A percentile compares a stretch with the other conserved stretches of the same genome.
These are phyloP conservation scores for Nixonia krombeini DNA, from an alignment of 1,140 invertebrate species.

Conservation along the genomic window DNA sequence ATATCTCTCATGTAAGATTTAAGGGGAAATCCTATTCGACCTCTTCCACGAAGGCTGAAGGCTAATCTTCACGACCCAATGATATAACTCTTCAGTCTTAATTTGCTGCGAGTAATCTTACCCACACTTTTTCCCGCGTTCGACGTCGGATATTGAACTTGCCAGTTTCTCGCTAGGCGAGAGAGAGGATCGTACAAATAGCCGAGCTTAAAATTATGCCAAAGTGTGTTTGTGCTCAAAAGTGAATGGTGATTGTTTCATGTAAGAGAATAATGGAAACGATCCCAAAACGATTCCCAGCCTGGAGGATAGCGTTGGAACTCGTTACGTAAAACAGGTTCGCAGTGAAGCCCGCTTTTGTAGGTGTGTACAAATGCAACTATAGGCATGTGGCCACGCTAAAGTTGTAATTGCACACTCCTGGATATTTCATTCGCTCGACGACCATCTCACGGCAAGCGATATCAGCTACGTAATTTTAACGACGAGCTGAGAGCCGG, in stretches of 20 bases:
- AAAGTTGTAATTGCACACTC: conserved; percentile 1
- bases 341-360: neutral
- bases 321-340: no score
- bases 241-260: no score
- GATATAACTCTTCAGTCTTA: conserved; percentile 27
- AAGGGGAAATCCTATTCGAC: conserved; percentile 37
- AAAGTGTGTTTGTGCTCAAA: no score
- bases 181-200: neutral
- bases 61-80: conserved; percentile 28
- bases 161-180: no score
- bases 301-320: neutral
- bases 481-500: neutral
- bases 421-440: conserved; percentile 1
- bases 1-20: conserved; percentile 58
- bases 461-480: neutral
- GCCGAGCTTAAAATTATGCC: no score
- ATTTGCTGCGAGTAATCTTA: neutral
- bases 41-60: conserved; percentile 24
- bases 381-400: neutral
- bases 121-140: neutral
- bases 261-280: no score
- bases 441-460: conserved; percentile 1
- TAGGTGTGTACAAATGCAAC: neutral
- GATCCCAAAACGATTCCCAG: neutral
- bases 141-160: neutral